Conservation (phyloP, 2,113 vertebrate genomes). For the Oceanodroma tethys region DNA sequence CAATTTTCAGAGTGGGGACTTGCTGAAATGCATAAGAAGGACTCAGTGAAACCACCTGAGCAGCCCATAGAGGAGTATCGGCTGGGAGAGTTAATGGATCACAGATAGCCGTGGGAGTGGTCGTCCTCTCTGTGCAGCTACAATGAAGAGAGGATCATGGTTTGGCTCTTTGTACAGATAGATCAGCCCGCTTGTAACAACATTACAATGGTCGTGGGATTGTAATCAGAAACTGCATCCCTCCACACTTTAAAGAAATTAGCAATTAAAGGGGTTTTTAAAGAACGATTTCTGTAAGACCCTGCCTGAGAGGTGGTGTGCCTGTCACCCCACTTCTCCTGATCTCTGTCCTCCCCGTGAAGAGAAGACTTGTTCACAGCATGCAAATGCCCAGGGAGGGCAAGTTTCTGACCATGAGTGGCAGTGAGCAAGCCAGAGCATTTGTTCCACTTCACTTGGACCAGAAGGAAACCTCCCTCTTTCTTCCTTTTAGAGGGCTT, state of each 20-base stretch:
- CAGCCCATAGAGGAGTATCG: background rate
- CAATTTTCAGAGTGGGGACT: background rate
- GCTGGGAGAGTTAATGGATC: background rate
- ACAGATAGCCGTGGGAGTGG: background rate
- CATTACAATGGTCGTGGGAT: background rate
- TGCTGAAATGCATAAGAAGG: background rate
- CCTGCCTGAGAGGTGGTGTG: background rate
- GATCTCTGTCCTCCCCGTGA: background rate
- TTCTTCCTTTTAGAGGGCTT: background rate
- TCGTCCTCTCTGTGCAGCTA: background rate
- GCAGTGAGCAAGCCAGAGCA: background rate
- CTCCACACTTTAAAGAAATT: background rate
- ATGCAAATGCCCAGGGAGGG: background rate
- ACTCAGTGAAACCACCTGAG: background rate
- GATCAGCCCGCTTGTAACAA: background rate
- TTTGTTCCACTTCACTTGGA: background rate
- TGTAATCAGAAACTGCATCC: background rate
- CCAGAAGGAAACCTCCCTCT: background rate
- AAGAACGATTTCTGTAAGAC: background rate
- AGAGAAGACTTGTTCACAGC: background rate
- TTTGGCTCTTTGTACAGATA: background rate
- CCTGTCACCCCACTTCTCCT: background rate
- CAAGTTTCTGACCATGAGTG: fast-evolving
- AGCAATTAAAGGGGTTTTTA: background rate
- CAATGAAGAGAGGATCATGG: background rate